Conservation (phyloP, 1,140 invertebrate species). For the Matsumurasca onukii region DNA sequence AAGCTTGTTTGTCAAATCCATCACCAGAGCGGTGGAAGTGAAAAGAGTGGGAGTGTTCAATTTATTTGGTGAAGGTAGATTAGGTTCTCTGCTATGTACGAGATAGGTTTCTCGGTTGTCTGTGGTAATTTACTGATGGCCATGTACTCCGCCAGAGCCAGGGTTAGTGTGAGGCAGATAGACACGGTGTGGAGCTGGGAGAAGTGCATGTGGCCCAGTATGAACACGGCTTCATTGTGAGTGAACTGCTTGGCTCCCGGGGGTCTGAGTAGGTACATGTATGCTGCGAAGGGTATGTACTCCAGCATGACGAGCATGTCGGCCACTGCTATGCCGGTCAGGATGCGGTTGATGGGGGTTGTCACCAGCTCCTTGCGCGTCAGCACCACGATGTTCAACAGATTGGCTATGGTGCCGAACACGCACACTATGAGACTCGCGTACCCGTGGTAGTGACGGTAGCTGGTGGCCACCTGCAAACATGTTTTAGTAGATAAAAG, state of each 20-base stretch:
- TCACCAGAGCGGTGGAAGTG: too few relatives aligned
- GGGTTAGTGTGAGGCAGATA: conserved; percentile 78
- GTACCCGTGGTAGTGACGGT: conserved; percentile 56
- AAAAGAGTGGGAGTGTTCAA: too few relatives aligned
- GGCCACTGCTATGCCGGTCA: conserved; percentile 76
- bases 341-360: conserved; percentile 80
- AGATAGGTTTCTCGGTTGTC: too few relatives aligned
- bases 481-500: neutral
- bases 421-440: conserved; percentile 73
- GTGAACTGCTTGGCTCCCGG: conserved; percentile 57
- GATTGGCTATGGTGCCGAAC: conserved; percentile 87
- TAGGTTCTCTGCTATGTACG: too few relatives aligned
- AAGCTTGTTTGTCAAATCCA: too few relatives aligned
- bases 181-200: conserved; percentile 80
- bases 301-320: conserved; percentile 87
- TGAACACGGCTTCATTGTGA: conserved; percentile 68
- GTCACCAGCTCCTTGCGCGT: conserved; percentile 79
- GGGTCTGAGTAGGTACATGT: conserved; percentile 64
- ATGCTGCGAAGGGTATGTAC: conserved; percentile 80
- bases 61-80: too few relatives aligned
- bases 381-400: conserved; percentile 85
- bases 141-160: conserved; percentile 76
- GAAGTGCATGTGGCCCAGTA: conserved; percentile 79
- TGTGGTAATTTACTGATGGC: conserved; percentile 57
- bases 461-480: conserved; percentile 18